These are phyloP conservation scores for Plebejus argus DNA, from an alignment of 2,888 invertebrate species.

Conservation along the genomic window DNA sequence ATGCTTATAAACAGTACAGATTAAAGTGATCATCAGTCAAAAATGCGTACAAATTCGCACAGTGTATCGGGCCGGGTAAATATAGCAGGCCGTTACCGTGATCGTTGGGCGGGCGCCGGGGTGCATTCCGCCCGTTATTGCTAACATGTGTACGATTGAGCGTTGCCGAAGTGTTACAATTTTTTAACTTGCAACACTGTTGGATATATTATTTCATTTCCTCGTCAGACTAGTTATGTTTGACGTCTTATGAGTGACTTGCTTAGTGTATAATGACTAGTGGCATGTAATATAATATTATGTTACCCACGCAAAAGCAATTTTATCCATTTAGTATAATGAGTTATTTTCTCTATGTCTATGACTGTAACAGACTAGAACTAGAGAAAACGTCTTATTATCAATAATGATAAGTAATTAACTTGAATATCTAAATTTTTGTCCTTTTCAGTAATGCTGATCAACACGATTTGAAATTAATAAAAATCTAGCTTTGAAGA, in stretches of 20 bases:
- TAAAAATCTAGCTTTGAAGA: background rate
- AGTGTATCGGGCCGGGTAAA: constrained; percentile 5
- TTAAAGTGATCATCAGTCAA: background rate
- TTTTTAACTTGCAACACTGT: constrained; percentile 5
- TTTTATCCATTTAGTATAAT: too few species aligned
- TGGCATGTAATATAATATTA: too few species aligned
- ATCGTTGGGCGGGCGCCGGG: constrained; percentile 22
- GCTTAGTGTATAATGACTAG: too few species aligned
- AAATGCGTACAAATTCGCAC: constrained; percentile 12
- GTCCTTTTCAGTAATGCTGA: too few species aligned
- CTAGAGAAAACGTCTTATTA: too few species aligned
- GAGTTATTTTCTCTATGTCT: too few species aligned
- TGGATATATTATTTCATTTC: background rate
- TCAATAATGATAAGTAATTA: too few species aligned
- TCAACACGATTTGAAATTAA: too few species aligned
- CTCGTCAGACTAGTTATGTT: background rate
- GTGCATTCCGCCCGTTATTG: constrained; percentile 12
- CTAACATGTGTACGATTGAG: constrained; percentile 3
- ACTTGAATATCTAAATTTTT: too few species aligned
- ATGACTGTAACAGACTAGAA: too few species aligned
- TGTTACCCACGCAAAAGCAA: too few species aligned
- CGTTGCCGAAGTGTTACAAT: background rate
- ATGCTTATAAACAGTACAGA: background rate
- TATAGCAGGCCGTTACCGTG: constrained; percentile 13
- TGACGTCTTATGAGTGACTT: too few species aligned